Evolutionary conservation across 1,140 invertebrate genomes (phyloP).

Genomic region (Drosophila takahashii): DNA sequence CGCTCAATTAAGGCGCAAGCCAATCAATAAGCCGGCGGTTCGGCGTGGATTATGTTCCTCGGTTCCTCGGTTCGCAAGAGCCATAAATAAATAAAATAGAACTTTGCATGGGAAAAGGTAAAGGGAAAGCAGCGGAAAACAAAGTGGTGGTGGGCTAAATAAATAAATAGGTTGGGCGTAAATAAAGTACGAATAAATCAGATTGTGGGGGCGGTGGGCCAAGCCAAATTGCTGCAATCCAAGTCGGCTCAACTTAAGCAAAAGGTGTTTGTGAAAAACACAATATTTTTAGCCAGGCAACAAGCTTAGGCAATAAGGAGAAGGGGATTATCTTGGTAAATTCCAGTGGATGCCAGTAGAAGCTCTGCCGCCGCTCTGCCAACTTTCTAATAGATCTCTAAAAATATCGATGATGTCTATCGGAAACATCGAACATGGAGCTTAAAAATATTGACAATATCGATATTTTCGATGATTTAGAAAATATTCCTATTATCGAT

Average conservation of each 20-base stretch:
- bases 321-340: not conserved
- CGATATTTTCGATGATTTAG: no score
- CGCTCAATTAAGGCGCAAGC: conserved; percentile 44
- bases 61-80: no score
- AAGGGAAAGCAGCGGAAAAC: not conserved
- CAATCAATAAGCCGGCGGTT: conserved; percentile 27
- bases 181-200: conserved; percentile 7
- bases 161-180: not conserved
- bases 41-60: not conserved
- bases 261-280: not conserved
- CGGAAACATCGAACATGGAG: no score
- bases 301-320: no score
- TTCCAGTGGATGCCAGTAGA: not conserved
- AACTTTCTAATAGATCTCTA: no score
- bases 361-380: no score
- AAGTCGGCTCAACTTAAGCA: not conserved
- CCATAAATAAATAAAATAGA: conserved; percentile 28
- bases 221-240: not conserved
- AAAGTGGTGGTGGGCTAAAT: conserved; percentile 10
- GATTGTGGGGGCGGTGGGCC: not conserved
- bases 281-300: not conserved
- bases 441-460: no score
- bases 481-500: no score
- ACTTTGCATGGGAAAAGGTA: conserved; percentile 14
- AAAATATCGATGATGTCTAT: no score